These are phyloP conservation scores for Xestia sexstrigata DNA, from an alignment of 2,888 invertebrate genomes.

Conservation along the genomic window DNA sequence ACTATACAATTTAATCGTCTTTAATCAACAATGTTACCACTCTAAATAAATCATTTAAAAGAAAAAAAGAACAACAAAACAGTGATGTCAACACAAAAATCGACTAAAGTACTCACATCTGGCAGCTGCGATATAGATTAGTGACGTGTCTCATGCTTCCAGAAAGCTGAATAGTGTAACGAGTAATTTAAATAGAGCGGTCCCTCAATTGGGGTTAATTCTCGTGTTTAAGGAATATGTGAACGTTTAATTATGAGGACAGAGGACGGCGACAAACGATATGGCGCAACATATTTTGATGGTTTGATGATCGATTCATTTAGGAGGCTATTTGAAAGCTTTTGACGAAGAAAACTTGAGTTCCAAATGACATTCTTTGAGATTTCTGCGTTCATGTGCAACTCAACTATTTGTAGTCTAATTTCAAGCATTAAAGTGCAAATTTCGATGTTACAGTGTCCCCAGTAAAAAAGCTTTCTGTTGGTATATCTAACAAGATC, in stretches of 20 bases:
- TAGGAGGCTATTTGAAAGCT: conserved; percentile 6
- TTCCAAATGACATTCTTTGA: not conserved
- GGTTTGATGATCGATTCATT: conserved; percentile 65
- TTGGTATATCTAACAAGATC: conserved; percentile 36
- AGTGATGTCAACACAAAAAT: conserved; percentile 57
- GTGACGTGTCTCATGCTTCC: conserved; percentile 88
- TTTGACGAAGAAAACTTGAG: not conserved
- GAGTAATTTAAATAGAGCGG: conserved; percentile 90
- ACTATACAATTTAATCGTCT: not conserved
- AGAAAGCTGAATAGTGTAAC: conserved; percentile 89
- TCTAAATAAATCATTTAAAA: not conserved
- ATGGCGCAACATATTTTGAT: conserved; percentile 72
- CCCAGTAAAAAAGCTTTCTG: conserved; percentile 18
- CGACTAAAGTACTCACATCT: conserved; percentile 51
- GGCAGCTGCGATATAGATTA: conserved; percentile 82
- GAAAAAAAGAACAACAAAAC: conserved; percentile 23
- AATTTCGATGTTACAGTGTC: not conserved
- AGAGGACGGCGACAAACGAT: conserved; percentile 73
- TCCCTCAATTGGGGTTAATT: conserved; percentile 91
- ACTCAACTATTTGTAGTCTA: not conserved
- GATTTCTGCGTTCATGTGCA: not conserved
- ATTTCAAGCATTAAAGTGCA: not conserved
- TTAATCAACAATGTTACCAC: not conserved
- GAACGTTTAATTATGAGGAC: conserved; percentile 86
- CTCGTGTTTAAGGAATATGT: conserved; percentile 90